Evolutionary conservation across 2,888 invertebrate species (phyloP).

Genomic region (Cheilosia soror): DNA sequence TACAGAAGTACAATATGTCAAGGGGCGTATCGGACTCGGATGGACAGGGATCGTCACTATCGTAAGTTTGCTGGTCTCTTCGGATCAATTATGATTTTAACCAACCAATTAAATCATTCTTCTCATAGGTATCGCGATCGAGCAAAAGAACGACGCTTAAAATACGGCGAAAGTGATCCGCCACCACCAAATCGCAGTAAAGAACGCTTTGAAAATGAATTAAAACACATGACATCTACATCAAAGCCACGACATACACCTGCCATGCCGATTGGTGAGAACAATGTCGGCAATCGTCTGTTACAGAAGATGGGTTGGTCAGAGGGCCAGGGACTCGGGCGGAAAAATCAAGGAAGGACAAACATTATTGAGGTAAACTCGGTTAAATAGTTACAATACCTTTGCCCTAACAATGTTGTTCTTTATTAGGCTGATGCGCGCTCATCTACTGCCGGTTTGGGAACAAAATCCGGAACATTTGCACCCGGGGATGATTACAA

Average conservation of each 20-base stretch:
- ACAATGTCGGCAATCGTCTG: conserved; percentile 97
- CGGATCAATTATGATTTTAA: background rate
- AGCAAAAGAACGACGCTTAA: conserved; percentile 96
- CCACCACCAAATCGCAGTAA: conserved; percentile 88
- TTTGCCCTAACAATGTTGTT: background rate
- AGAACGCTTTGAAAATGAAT: conserved; percentile 88
- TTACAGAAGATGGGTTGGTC: conserved; percentile 99
- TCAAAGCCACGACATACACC: conserved; percentile 82
- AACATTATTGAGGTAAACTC: conserved; percentile 92
- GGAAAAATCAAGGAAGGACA: conserved; percentile 95
- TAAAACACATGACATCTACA: conserved; percentile 83
- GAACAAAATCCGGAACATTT: conserved; percentile 86
- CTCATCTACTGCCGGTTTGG: conserved; percentile 92
- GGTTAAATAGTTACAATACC: background rate
- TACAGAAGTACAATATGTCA: conserved; percentile 85
- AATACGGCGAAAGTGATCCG: conserved; percentile 95
- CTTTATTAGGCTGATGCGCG: conserved; percentile 83
- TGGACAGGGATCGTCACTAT: conserved; percentile 66
- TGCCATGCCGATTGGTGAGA: conserved; percentile 87
- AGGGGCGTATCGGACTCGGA: conserved; percentile 71
- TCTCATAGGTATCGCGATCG: conserved; percentile 91
- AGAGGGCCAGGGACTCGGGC: conserved; percentile 97
- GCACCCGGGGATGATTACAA: conserved; percentile 83
- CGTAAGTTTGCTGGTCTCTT: conserved; percentile 76
- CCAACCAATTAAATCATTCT: background rate